Percentiles rank a stretch among this genome's conserved stretches.
These are phyloP conservation scores for Porites lutea DNA, from an alignment of 64 coral and sea anemone species.

Conservation along the genomic window DNA sequence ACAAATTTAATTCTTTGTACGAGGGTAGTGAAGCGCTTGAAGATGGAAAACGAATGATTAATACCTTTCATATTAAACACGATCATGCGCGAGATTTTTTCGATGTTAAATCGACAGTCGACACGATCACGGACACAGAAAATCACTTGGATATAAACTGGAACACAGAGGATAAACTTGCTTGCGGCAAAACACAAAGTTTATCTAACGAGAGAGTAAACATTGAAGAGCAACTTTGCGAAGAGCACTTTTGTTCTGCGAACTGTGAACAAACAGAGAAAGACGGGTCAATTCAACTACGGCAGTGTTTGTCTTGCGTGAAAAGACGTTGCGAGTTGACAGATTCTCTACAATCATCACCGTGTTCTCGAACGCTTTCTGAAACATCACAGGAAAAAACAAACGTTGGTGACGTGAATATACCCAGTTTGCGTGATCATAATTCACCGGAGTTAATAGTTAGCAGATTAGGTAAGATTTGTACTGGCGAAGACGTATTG, in stretches of 20 bases:
- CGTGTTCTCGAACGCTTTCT: slow-evolving; percentile 6
- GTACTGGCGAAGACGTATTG: background rate
- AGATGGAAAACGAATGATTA: slow-evolving; percentile 17
- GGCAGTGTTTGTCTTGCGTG: slow-evolving; percentile 35
- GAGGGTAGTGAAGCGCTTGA: slow-evolving; percentile 29
- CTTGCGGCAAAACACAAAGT: background rate
- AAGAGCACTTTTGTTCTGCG: slow-evolving; percentile 35
- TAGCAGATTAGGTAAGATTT: slow-evolving; percentile 10
- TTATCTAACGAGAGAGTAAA: slow-evolving; percentile 30
- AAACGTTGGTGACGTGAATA: background rate
- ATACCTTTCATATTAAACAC: slow-evolving; percentile 22
- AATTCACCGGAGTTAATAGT: slow-evolving; percentile 20
- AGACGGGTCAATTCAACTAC: background rate
- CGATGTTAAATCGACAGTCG: slow-evolving; percentile 26
- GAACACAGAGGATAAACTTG: background rate
- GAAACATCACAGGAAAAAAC: background rate
- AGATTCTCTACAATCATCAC: background rate
- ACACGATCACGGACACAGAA: background rate
- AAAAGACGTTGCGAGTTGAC: slow-evolving; percentile 24
- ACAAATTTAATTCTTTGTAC: slow-evolving; percentile 39
- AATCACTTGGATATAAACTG: background rate
- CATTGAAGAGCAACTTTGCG: slow-evolving; percentile 14
- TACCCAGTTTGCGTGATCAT: slow-evolving; percentile 10
- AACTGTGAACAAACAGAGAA: slow-evolving; percentile 34
- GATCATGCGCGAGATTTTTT: slow-evolving; percentile 33